Evolutionary conservation across 2,888 invertebrate species (phyloP).

Genomic region (Clepsis dumicolana): DNA sequence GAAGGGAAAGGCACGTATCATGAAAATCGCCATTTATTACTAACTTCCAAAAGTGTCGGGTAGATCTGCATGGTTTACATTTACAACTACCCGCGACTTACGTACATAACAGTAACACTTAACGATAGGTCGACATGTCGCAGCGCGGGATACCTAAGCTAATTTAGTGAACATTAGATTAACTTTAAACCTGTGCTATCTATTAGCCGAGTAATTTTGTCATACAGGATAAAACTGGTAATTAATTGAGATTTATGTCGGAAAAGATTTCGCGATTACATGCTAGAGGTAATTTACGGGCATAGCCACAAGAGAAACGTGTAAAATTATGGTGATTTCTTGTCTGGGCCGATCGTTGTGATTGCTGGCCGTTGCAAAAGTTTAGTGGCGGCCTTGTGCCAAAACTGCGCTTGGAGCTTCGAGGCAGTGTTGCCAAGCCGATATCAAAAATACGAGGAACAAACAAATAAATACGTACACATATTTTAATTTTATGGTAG

Average conservation of each 20-base stretch:
- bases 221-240: conserved; percentile 35
- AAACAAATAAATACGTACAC: too few relatives aligned
- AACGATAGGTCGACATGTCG: background rate
- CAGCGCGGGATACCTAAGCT: background rate
- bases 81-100: too few relatives aligned
- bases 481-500: too few relatives aligned
- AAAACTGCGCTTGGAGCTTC: conserved; percentile 29
- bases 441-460: too few relatives aligned
- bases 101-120: too few relatives aligned
- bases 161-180: conserved; percentile 21
- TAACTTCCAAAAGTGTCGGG: too few relatives aligned
- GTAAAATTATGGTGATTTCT: conserved; percentile 42
- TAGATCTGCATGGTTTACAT: too few relatives aligned
- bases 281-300: conserved; percentile 33
- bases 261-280: conserved; percentile 37
- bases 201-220: conserved; percentile 30
- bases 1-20: too few relatives aligned
- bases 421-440: conserved; percentile 1
- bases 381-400: conserved; percentile 45
- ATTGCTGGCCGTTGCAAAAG: conserved; percentile 48
- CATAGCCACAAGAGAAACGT: conserved; percentile 34
- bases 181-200: conserved; percentile 21
- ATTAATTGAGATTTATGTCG: conserved; percentile 40
- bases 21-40: too few relatives aligned
- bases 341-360: conserved; percentile 48